Evolutionary conservation across 2,113 vertebrate species (phyloP).

Genomic region (Ammospiza nelsoni): DNA sequence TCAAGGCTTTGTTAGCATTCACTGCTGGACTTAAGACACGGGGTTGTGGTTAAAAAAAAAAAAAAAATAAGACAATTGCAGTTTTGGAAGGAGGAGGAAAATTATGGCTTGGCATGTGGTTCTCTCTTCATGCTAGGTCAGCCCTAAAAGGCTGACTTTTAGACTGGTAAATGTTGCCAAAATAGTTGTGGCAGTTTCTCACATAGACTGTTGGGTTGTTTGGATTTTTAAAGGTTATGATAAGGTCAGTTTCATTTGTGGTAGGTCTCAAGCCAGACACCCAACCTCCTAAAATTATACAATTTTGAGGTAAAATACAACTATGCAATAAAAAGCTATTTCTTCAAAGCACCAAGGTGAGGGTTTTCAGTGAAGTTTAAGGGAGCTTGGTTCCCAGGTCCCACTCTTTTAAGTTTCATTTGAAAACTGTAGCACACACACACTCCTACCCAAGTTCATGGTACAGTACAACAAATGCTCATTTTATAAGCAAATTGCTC

Average conservation of each 20-base stretch:
- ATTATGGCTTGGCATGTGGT: conserved; percentile 5
- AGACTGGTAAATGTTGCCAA: conserved; percentile 35
- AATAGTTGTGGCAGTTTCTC: conserved; percentile 66
- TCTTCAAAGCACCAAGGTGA: conserved; percentile 1
- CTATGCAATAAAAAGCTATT: conserved; percentile 25
- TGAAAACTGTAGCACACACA: neutral
- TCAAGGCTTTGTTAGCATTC: conserved; percentile 24
- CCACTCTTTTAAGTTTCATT: neutral
- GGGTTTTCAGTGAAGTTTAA: neutral
- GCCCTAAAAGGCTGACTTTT: conserved; percentile 42
- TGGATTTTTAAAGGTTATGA: conserved; percentile 42
- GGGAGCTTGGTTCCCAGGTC: neutral
- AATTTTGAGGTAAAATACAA: conserved; percentile 28
- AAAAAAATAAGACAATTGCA: neutral
- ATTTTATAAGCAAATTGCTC: conserved; percentile 43
- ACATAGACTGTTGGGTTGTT: conserved; percentile 33
- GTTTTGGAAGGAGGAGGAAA: conserved; percentile 19
- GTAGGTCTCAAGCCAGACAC: conserved; percentile 58
- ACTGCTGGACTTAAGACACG: neutral
- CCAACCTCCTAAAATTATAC: conserved; percentile 36
- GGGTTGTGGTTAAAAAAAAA: neutral
- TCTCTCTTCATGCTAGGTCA: conserved; percentile 52
- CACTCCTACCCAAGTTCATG: neutral
- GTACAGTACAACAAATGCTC: neutral
- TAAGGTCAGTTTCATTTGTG: conserved; percentile 61